Evolutionary conservation across 1,140 invertebrate genomes (phyloP).

Genomic region (Octopus bimaculoides): DNA sequence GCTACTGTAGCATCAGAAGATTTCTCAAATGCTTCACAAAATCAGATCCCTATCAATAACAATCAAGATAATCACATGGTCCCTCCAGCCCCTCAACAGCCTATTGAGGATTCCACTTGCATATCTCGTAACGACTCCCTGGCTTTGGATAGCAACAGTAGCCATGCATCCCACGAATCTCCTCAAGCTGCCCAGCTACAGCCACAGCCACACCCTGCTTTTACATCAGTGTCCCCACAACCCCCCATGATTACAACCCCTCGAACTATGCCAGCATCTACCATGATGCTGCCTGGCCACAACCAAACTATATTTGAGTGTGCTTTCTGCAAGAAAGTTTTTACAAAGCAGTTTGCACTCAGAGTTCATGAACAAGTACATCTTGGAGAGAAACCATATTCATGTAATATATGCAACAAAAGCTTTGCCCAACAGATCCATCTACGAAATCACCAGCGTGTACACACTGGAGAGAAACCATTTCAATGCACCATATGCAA

Average conservation of each 20-base stretch:
- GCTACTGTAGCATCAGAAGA: background rate
- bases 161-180: constrained; percentile 26
- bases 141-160: background rate
- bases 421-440: constrained; percentile 72
- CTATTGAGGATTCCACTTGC: no score
- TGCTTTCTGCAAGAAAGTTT: constrained; percentile 40
- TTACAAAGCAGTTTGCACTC: constrained; percentile 59
- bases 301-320: constrained; percentile 15
- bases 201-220: constrained; percentile 41
- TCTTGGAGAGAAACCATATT: constrained; percentile 20
- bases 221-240: constrained; percentile 40
- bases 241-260: constrained; percentile 26
- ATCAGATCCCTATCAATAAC: background rate
- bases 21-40: background rate
- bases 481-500: constrained; percentile 94
- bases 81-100: no score
- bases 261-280: constrained; percentile 13
- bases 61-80: background rate
- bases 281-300: constrained; percentile 11
- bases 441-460: constrained; percentile 43
- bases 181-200: constrained; percentile 45
- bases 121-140: no score
- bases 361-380: constrained; percentile 64
- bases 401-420: constrained; percentile 74
- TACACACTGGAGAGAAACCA: constrained; percentile 74